Conservation (phyloP, 2,888 invertebrate species). For the Drosophila incognita region DNA sequence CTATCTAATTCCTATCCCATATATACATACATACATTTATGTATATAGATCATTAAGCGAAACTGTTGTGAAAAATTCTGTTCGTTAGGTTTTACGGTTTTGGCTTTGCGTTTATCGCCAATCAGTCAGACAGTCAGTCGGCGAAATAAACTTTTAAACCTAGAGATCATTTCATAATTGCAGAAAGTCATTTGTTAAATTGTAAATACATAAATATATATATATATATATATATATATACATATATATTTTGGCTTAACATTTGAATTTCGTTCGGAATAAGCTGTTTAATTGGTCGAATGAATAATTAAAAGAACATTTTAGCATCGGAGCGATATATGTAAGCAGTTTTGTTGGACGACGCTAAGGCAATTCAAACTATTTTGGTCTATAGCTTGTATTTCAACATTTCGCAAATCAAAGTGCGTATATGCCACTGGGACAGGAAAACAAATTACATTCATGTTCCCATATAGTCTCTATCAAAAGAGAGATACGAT, state of each 20-base stretch:
- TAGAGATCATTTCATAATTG: slow-evolving; percentile 8
- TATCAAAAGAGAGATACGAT: neutral
- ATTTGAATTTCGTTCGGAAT: slow-evolving; percentile 8
- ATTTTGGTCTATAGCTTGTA: slow-evolving; percentile 8
- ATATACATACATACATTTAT: neutral
- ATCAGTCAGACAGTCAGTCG: slow-evolving; percentile 13
- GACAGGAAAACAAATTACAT: neutral
- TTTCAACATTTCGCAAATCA: slow-evolving; percentile 1
- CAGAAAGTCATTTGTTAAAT: slow-evolving; percentile 14
- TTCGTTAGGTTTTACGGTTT: neutral
- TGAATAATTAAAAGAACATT: slow-evolving; percentile 2
- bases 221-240: neutral
- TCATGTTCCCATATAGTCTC: neutral
- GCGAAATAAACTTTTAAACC: neutral
- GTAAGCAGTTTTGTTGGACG: neutral
- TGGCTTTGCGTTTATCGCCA: slow-evolving; percentile 4
- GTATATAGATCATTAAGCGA: neutral
- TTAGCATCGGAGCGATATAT: slow-evolving; percentile 1
- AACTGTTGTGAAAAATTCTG: neutral
- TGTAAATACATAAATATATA: slow-evolving; percentile 1
- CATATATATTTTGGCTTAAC: slow-evolving; percentile 2
- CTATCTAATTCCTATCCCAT: neutral
- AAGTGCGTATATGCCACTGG: neutral
- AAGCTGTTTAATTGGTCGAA: slow-evolving; percentile 42
- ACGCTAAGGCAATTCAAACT: slow-evolving; percentile 2